Percentiles rank a stretch among this genome's conserved stretches.
These are phyloP conservation scores for Podarcis siculus DNA, from an alignment of 2,797 vertebrate species.

Conservation along the genomic window DNA sequence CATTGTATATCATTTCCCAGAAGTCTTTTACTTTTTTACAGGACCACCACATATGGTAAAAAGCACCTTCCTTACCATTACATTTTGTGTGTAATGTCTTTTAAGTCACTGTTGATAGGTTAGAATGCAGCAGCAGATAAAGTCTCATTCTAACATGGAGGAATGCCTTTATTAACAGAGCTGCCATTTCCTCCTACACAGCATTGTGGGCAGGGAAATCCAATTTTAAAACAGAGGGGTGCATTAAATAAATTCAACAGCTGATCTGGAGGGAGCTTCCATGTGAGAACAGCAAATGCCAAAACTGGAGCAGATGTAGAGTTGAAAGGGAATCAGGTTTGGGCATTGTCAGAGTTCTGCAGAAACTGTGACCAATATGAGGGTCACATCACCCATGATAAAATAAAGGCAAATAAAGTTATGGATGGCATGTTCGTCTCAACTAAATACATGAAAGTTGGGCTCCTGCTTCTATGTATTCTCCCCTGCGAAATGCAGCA, in stretches of 20 bases:
- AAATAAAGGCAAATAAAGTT: not conserved
- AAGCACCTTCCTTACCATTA: no score
- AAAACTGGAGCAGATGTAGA: not conserved
- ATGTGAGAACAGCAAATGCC: not conserved
- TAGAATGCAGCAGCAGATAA: not conserved
- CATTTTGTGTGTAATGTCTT: not conserved
- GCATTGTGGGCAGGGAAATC: not conserved
- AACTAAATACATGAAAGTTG: not conserved
- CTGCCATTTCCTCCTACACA: not conserved
- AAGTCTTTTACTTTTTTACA: no score
- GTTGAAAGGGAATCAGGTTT: not conserved
- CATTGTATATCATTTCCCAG: no score
- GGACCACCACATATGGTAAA: no score
- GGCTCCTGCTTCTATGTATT: not conserved
- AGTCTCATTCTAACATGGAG: not conserved
- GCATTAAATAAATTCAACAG: slow-evolving; percentile 8
- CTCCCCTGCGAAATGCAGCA: not conserved
- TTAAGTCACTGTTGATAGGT: not conserved
- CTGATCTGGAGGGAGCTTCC: not conserved
- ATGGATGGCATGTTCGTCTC: not conserved
- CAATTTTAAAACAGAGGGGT: not conserved
- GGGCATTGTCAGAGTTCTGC: not conserved
- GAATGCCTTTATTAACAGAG: slow-evolving; percentile 13
- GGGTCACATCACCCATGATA: not conserved
- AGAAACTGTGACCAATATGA: not conserved